phyloP scores from a whole-genome alignment of 2,888 invertebrate species.

The Parnassius orleans region DNA sequence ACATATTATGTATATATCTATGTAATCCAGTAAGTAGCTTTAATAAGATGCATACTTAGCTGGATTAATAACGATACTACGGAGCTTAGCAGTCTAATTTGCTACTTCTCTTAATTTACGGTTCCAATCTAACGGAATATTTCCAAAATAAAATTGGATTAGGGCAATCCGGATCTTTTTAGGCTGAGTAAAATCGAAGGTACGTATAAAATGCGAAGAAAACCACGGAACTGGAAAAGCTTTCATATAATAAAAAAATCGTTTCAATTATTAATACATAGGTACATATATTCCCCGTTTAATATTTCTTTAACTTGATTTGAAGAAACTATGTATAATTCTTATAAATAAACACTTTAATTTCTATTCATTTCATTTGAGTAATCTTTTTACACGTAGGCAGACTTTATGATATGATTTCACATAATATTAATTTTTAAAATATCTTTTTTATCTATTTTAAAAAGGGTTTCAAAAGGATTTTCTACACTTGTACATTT shows the following conservation, averaged over 20 bases:
- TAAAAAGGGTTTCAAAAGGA: too few relatives aligned
- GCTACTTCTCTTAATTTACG: constrained; percentile 52
- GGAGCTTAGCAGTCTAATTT: constrained; percentile 47
- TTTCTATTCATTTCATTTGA: too few relatives aligned
- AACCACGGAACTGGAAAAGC: background rate
- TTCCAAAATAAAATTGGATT: constrained; percentile 40
- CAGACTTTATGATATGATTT: too few relatives aligned
- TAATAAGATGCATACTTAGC: constrained; percentile 27
- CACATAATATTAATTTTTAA: too few relatives aligned
- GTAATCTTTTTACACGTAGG: too few relatives aligned
- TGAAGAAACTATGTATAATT: background rate
- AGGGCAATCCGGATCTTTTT: constrained; percentile 28
- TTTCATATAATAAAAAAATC: too few relatives aligned
- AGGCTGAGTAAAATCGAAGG: background rate
- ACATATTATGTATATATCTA: background rate
- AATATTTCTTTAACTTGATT: background rate
- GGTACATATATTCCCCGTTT: too few relatives aligned
- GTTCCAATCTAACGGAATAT: constrained; percentile 48
- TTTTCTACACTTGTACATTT: too few relatives aligned
- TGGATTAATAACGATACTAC: constrained; percentile 32
- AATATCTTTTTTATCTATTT: too few relatives aligned
- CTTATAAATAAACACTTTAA: background rate
- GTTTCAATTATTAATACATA: too few relatives aligned
- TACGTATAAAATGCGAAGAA: background rate
- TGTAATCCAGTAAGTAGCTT: constrained; percentile 29